phyloP scores from a whole-genome alignment of 2,113 vertebrate species.

The Gadus chalcogrammus region DNA sequence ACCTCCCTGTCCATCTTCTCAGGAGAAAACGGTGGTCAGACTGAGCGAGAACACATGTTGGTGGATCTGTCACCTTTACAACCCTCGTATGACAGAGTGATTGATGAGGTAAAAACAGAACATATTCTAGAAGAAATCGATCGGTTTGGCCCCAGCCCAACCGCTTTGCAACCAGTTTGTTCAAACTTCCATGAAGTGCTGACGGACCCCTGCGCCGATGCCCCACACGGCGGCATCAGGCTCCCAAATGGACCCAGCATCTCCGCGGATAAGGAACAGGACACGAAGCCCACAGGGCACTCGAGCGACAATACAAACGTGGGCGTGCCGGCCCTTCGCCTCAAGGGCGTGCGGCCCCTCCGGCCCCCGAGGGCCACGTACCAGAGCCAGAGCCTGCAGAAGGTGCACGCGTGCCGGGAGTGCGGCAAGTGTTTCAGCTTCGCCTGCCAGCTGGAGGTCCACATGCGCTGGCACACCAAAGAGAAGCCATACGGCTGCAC shows the following conservation, averaged over 20 bases:
- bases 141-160: conserved; percentile 1
- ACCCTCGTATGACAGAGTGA: conserved; percentile 13
- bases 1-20: background rate
- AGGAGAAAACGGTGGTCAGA: conserved; percentile 27
- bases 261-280: background rate
- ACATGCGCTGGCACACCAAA: conserved; percentile 72
- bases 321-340: conserved; percentile 12
- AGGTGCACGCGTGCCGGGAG: conserved; percentile 62
- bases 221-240: conserved; percentile 12
- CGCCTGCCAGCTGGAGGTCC: conserved; percentile 68
- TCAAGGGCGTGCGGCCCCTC: conserved; percentile 34
- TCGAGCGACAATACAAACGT: conserved; percentile 26
- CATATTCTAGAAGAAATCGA: background rate
- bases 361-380: conserved; percentile 35
- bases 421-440: conserved; percentile 69
- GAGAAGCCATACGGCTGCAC: conserved; percentile 66
- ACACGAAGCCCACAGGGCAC: conserved; percentile 11
- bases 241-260: background rate
- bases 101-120: conserved; percentile 37
- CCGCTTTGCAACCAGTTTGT: background rate
- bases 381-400: conserved; percentile 40
- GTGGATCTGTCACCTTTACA: background rate
- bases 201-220: background rate
- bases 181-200: conserved; percentile 16
- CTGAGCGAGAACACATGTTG: background rate